Percentiles rank a stretch among this genome's conserved stretches.
Evolutionary conservation across 2,113 vertebrate species (phyloP).

Genomic region (human (Homo sapiens)): DNA sequence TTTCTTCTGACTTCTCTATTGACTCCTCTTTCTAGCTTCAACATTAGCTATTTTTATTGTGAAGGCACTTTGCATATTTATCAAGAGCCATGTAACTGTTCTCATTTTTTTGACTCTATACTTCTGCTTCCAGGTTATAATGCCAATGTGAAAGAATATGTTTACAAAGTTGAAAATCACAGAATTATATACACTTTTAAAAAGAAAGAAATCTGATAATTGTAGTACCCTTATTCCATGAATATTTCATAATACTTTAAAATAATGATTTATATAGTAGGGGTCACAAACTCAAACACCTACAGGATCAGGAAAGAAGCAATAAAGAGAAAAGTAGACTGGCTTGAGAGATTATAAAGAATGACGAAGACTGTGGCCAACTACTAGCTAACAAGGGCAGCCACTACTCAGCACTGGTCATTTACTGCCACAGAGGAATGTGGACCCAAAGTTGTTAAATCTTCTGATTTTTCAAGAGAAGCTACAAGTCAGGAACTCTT

Average conservation of each 20-base stretch:
- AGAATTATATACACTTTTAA: neutral
- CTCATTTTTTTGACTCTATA: neutral
- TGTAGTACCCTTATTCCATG: neutral
- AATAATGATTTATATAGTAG: neutral
- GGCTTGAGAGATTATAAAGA: neutral
- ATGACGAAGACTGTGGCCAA: neutral
- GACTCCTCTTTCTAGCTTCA: neutral
- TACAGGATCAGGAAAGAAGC: neutral
- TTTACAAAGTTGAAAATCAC: conserved; percentile 21
- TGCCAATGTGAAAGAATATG: neutral
- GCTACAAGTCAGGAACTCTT: conserved; percentile 16
- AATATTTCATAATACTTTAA: conserved; percentile 37
- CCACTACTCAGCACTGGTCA: neutral
- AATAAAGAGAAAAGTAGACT: neutral
- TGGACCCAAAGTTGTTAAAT: neutral
- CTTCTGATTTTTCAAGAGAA: conserved; percentile 11
- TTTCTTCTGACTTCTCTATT: neutral
- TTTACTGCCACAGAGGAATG: neutral
- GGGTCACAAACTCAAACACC: neutral
- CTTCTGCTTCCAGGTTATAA: neutral
- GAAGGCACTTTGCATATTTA: neutral
- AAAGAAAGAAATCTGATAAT: neutral
- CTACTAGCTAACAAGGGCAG: neutral
- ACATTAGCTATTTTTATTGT: neutral
- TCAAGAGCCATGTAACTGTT: neutral